phyloP scores from a whole-genome alignment of 1,140 invertebrate genomes.

The Cryptotermes secundus region DNA sequence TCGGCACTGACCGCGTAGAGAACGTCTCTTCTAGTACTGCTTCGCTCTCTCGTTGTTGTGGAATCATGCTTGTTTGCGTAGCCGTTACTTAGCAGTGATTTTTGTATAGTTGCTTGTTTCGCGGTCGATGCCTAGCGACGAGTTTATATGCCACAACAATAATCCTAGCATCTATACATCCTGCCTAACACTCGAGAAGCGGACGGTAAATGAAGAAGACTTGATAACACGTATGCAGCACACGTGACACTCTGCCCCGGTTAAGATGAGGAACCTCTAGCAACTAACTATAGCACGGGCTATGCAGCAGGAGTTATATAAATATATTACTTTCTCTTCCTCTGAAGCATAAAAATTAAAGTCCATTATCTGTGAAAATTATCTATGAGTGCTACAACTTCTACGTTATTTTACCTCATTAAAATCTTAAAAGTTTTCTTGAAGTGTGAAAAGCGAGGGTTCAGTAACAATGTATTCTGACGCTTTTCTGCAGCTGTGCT shows the following conservation, averaged over 20 bases:
- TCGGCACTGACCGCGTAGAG: too few species aligned
- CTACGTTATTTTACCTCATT: not conserved
- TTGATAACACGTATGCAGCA: too few species aligned
- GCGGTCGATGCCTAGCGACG: too few species aligned
- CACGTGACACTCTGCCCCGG: not conserved
- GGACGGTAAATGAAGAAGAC: too few species aligned
- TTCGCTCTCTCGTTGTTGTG: too few species aligned
- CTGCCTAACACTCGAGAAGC: too few species aligned
- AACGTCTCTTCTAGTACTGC: too few species aligned
- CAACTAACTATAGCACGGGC: not conserved
- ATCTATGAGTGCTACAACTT: not conserved
- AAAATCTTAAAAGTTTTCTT: not conserved
- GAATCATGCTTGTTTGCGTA: too few species aligned
- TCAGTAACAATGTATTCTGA: not conserved
- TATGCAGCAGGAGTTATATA: not conserved
- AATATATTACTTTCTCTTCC: not conserved
- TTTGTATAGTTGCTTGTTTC: too few species aligned
- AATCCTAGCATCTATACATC: too few species aligned
- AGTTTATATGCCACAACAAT: too few species aligned
- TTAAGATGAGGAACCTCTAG: not conserved
- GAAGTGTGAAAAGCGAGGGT: not conserved
- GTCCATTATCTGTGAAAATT: constrained; percentile 17
- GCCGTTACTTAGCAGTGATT: too few species aligned
- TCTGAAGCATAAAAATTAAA: not conserved
- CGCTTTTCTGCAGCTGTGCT: not conserved